phyloP scores from a whole-genome alignment of 2,888 invertebrate genomes.

The Ophion ellenae region DNA sequence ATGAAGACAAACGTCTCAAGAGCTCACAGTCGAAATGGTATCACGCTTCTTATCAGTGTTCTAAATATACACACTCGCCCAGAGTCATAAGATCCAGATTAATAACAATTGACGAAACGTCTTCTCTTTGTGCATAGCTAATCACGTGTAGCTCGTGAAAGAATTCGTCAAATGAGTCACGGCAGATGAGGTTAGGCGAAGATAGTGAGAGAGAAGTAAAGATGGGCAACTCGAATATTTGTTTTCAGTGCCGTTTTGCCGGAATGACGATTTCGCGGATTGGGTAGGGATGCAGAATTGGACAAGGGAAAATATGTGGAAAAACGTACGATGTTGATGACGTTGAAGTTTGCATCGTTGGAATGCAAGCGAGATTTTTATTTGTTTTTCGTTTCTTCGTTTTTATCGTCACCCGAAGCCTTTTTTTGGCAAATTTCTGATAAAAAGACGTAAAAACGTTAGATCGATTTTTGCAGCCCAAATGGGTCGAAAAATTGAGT shows the following conservation, averaged over 20 bases:
- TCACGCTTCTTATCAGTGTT: constrained; percentile 83
- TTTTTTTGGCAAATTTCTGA: no score
- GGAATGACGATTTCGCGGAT: background rate
- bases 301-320: background rate
- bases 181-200: constrained; percentile 30
- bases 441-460: no score
- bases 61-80: constrained; percentile 76
- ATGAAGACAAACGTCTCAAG: constrained; percentile 10
- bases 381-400: no score
- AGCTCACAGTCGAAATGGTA: constrained; percentile 77
- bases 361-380: no score
- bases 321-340: background rate
- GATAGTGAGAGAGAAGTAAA: background rate
- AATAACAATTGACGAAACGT: constrained; percentile 27
- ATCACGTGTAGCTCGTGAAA: constrained; percentile 31
- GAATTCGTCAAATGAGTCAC: constrained; percentile 16
- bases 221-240: background rate
- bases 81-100: constrained; percentile 71
- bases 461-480: no score
- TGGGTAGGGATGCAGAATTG: background rate
- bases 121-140: constrained; percentile 21
- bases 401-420: no score
- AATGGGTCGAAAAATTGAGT: no score
- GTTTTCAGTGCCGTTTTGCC: background rate
- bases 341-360: no score